Evolutionary conservation across 2,888 invertebrate genomes (phyloP), one percentile per base, ranked within the genome.

Genomic region (Andrena camellia): DNA sequence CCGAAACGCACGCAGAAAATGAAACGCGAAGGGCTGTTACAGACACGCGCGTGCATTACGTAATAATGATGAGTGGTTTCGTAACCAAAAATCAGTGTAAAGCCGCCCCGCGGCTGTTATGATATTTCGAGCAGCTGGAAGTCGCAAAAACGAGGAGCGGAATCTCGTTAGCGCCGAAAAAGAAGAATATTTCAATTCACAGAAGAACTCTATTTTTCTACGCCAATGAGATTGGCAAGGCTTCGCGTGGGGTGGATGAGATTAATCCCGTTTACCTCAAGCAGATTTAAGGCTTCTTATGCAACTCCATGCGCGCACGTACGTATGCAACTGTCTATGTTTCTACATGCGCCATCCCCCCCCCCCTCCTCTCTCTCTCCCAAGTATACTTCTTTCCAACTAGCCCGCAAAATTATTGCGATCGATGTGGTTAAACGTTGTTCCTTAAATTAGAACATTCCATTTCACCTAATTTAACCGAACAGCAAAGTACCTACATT

Each of bases 241-340:
- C 93, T 93, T 94, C 93, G 85, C 86, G 89, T 88, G 89, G 90
- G 91, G 91, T 88, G 89, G 91, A 90, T 88, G 90, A 91, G 92
- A 94, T 94, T 94, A 94, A 94, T 94, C 94, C 93, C 92, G 92
- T 94, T 94, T 94, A 92, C 93, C 88, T 90, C 89, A 87, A 84
- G 92, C 92, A 93, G 90, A 90, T 91, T 92, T 92, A 92, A 89
- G 94, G 94, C 93, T 94, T 94, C 94, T 89, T 90, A 90, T 92
- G 92, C 92, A 92, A 92, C 91, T 92, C 89, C 91, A 92, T 88
- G 90, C 86, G 88, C 84, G 83, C 89, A 88, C 85, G 73, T 83
- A 83, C 69, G 79, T 76, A 85, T 84, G 78, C 78, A 80, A 77
- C 84, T 85, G 54, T 72, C 81, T 66, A 68, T 74, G 64, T 29